phyloP scores from a whole-genome alignment of 2,113 vertebrate species.

The Clarias gariepinus region DNA sequence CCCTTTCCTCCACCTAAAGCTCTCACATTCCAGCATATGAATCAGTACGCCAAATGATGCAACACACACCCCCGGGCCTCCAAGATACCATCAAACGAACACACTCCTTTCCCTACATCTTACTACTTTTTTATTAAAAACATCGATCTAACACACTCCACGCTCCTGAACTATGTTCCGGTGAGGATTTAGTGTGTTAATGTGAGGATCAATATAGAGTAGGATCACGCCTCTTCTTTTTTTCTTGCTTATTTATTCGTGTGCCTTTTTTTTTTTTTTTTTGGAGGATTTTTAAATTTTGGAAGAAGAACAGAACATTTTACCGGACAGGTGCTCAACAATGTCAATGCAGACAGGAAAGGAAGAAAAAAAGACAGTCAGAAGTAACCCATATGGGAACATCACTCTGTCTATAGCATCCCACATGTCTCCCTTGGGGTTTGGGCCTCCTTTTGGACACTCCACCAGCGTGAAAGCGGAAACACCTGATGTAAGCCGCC shows the following conservation, averaged over 20 bases:
- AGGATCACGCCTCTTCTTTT: background rate
- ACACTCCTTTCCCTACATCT: constrained; percentile 33
- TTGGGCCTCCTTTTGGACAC: background rate
- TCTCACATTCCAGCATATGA: constrained; percentile 52
- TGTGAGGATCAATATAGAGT: constrained; percentile 59
- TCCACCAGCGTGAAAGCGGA: background rate
- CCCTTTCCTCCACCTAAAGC: constrained; percentile 20
- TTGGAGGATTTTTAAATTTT: background rate
- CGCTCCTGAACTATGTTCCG: constrained; percentile 61
- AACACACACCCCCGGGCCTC: constrained; percentile 32
- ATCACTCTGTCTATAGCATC: constrained; percentile 15
- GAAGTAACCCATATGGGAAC: constrained; percentile 6
- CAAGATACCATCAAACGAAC: constrained; percentile 46
- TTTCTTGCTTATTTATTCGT: constrained; percentile 8
- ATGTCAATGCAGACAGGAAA: constrained; percentile 25
- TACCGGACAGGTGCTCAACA: constrained; percentile 23
- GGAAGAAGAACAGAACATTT: constrained; percentile 10
- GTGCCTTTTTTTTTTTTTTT: background rate
- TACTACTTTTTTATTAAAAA: constrained; percentile 65
- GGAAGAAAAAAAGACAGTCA: background rate
- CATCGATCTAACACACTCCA: constrained; percentile 61
- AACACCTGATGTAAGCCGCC: constrained; percentile 1
- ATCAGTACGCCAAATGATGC: constrained; percentile 65
- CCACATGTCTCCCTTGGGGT: background rate
- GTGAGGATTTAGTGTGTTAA: constrained; percentile 55